Conservation (phyloP, 2,797 vertebrate species). For the Emydoidea blandingii region DNA sequence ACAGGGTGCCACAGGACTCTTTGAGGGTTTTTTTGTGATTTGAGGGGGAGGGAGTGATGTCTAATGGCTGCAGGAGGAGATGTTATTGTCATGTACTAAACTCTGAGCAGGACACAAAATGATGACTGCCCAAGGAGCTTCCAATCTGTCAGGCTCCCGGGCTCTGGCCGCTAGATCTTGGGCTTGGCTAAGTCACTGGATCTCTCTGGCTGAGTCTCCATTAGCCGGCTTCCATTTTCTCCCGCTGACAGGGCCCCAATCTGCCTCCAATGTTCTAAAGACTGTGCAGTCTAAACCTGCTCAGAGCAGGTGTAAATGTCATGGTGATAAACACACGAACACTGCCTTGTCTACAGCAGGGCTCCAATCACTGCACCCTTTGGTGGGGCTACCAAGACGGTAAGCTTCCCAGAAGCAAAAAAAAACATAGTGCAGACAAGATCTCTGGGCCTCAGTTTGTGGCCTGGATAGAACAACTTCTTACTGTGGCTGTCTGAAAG, state of each 20-base stretch:
- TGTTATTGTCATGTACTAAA: not conserved
- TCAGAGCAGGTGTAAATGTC: fast-evolving
- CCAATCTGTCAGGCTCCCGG: not conserved
- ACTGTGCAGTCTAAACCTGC: not conserved
- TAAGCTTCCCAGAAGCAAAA: not conserved
- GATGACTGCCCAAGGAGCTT: not conserved
- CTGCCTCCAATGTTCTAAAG: not conserved
- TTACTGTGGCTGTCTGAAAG: not conserved
- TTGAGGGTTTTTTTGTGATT: not conserved
- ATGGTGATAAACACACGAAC: not conserved
- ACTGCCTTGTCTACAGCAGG: not conserved
- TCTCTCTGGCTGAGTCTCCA: not conserved
- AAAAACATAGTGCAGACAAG: not conserved
- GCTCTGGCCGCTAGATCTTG: not conserved
- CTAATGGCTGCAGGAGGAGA: not conserved
- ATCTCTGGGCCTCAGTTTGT: not conserved
- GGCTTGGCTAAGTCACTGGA: not conserved
- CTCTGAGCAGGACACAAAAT: not conserved
- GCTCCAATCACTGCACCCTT: not conserved
- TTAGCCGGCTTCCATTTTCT: not conserved
- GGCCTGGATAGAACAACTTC: not conserved
- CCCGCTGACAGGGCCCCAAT: not conserved
- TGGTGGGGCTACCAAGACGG: not conserved
- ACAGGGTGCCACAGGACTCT: not conserved
- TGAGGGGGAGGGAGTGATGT: not conserved